Conservation (phyloP, 2,888 invertebrate genomes). For the Caenorhabditis sp. region DNA sequence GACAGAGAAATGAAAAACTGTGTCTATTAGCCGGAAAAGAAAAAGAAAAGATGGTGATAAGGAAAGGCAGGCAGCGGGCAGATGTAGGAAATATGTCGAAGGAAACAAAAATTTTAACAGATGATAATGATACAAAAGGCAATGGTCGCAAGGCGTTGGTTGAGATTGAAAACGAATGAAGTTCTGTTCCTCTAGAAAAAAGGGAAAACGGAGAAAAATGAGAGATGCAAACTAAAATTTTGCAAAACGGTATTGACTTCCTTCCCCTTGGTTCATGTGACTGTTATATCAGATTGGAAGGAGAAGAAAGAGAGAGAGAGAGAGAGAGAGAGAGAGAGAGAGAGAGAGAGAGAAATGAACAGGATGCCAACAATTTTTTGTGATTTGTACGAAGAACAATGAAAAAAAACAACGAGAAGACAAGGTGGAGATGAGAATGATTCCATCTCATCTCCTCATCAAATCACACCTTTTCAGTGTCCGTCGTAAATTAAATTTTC, state of each 20-base stretch:
- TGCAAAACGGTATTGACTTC: slow-evolving; percentile 35
- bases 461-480: no score
- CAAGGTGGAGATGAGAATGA: background rate
- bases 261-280: slow-evolving; percentile 45
- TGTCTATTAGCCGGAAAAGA: no score
- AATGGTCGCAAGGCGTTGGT: no score
- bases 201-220: no score
- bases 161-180: no score
- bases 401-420: slow-evolving; percentile 16
- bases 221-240: no score
- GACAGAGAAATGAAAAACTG: slow-evolving; percentile 3
- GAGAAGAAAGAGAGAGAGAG: slow-evolving; percentile 28
- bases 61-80: no score
- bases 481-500: no score
- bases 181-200: no score
- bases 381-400: slow-evolving; percentile 9
- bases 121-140: slow-evolving; percentile 42
- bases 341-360: slow-evolving; percentile 22
- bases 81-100: no score
- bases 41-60: no score
- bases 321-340: slow-evolving; percentile 38
- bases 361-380: slow-evolving; percentile 25
- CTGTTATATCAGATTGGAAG: slow-evolving; percentile 34
- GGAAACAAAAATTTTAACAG: slow-evolving; percentile 45
- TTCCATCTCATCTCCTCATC: no score